Conservation (phyloP, 2,797 vertebrate genomes). For the Spizella passerina region DNA sequence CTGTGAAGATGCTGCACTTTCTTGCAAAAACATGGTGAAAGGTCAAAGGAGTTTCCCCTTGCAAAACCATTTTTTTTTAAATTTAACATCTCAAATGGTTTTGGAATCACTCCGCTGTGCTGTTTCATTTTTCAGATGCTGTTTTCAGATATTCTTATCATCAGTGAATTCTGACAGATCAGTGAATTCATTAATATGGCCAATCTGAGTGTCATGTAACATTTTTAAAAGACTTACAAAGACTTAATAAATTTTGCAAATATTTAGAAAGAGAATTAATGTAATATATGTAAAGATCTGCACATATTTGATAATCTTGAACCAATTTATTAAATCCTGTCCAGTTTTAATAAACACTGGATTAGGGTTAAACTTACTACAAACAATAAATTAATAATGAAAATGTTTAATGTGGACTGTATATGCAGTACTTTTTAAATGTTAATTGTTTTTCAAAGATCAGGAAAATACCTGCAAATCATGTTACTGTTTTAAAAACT, state of each 20-base stretch:
- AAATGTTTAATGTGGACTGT: slow-evolving; percentile 70
- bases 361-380: slow-evolving; percentile 78
- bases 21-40: not conserved
- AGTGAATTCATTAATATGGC: no score
- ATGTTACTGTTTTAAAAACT: slow-evolving; percentile 18
- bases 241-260: slow-evolving; percentile 81
- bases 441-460: slow-evolving; percentile 54
- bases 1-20: not conserved
- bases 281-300: slow-evolving; percentile 81
- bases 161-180: not conserved
- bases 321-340: slow-evolving; percentile 79
- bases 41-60: not conserved
- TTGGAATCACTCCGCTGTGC: not conserved
- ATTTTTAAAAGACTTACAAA: slow-evolving; percentile 72
- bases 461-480: slow-evolving; percentile 42
- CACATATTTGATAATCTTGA: slow-evolving; percentile 82
- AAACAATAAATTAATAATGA: slow-evolving; percentile 76
- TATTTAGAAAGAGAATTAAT: slow-evolving; percentile 80
- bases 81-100: not conserved
- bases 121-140: not conserved
- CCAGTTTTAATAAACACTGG: slow-evolving; percentile 78
- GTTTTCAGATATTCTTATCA: not conserved
- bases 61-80: not conserved
- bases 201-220: slow-evolving; percentile 2
- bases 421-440: slow-evolving; percentile 29